phyloP scores from a whole-genome alignment of 2,113 vertebrate species.

The Calidris pugnax region DNA sequence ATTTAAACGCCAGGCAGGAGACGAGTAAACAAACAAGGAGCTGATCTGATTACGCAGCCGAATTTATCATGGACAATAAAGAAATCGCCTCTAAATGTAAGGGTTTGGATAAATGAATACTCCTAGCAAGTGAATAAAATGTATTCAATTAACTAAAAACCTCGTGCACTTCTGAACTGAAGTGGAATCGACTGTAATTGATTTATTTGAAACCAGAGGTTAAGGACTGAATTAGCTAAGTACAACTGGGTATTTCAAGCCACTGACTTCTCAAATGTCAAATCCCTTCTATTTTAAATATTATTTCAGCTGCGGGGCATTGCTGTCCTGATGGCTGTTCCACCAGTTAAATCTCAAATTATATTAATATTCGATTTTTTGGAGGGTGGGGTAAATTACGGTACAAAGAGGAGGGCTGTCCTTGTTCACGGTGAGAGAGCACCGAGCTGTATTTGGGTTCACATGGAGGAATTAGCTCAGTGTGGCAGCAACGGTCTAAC shows the following conservation, averaged over 20 bases:
- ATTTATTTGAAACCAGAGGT: slow-evolving; percentile 93
- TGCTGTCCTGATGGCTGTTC: slow-evolving; percentile 81
- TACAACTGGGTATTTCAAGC: slow-evolving; percentile 93
- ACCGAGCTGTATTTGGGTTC: slow-evolving; percentile 36
- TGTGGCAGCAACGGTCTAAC: not conserved
- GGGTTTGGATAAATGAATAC: slow-evolving; percentile 84
- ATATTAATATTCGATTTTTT: slow-evolving; percentile 86
- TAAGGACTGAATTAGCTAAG: slow-evolving; percentile 95
- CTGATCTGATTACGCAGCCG: slow-evolving; percentile 59
- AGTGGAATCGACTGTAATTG: slow-evolving; percentile 93
- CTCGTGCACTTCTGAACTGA: slow-evolving; percentile 90
- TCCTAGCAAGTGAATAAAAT: slow-evolving; percentile 84
- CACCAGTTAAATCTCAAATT: slow-evolving; percentile 88
- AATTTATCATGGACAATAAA: slow-evolving; percentile 72
- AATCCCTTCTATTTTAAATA: slow-evolving; percentile 87
- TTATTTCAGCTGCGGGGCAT: slow-evolving; percentile 89
- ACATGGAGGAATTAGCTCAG: slow-evolving; percentile 57
- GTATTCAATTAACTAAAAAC: slow-evolving; percentile 88
- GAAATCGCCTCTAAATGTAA: slow-evolving; percentile 72
- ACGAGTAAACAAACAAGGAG: slow-evolving; percentile 46
- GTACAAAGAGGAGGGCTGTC: slow-evolving; percentile 63
- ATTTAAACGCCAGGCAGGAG: slow-evolving; percentile 46
- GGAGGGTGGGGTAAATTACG: slow-evolving; percentile 64
- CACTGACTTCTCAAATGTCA: slow-evolving; percentile 93
- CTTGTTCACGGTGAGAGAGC: slow-evolving; percentile 40